Conservation (phyloP, 64 coral and sea anemone genomes). For the Montipora efflorescens region DNA sequence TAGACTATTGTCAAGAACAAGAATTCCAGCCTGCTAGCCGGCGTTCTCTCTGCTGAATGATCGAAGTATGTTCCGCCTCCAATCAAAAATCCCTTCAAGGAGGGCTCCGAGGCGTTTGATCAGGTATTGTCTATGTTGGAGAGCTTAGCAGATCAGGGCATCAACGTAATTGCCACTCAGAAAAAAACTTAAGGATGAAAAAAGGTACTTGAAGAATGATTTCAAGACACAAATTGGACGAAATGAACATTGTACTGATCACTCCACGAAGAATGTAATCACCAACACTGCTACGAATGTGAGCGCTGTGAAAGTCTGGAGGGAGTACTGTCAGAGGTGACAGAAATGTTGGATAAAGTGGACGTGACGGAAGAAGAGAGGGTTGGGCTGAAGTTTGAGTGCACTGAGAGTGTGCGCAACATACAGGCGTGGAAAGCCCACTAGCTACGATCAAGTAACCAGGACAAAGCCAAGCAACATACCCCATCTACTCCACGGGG, state of each 20-base stretch:
- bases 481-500: background rate
- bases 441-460: background rate
- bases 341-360: background rate
- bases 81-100: slow-evolving; percentile 66
- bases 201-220: slow-evolving; percentile 36
- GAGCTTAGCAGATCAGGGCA: background rate
- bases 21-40: slow-evolving; percentile 40
- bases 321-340: background rate
- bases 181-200: slow-evolving; percentile 10
- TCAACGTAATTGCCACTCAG: background rate
- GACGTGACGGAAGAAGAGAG: background rate
- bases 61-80: slow-evolving; percentile 61
- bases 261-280: background rate
- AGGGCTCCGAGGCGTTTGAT: slow-evolving; percentile 64
- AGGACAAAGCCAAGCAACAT: slow-evolving; percentile 64
- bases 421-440: background rate
- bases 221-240: slow-evolving; percentile 36
- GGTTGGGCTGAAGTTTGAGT: background rate
- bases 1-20: slow-evolving; percentile 61
- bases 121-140: slow-evolving; percentile 19
- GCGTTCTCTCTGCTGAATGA: slow-evolving; percentile 51
- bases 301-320: background rate
- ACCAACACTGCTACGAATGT: background rate
- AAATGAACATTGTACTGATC: background rate
- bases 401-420: background rate